A percentile compares a stretch with the other conserved stretches of the same genome.
Conservation (phyloP, 2,888 invertebrate genomes). For the Leptogaster cylindrica region DNA sequence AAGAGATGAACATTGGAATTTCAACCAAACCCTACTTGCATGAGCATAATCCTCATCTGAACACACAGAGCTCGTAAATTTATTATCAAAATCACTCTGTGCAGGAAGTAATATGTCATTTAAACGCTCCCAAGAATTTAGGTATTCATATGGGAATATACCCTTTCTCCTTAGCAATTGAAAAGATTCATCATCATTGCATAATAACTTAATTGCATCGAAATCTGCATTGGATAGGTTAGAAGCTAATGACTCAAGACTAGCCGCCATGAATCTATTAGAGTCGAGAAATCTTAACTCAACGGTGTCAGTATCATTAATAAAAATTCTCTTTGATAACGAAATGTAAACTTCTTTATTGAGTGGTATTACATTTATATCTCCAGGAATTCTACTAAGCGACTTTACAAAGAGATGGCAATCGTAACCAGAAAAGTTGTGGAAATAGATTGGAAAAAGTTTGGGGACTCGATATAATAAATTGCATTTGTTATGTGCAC, state of each 20-base stretch:
- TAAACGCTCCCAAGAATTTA: slow-evolving; percentile 47
- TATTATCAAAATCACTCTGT: slow-evolving; percentile 48
- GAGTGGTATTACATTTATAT: slow-evolving; percentile 49
- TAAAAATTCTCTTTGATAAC: slow-evolving; percentile 50
- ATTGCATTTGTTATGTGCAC: slow-evolving; percentile 50
- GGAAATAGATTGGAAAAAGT: slow-evolving; percentile 49
- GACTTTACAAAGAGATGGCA: slow-evolving; percentile 53
- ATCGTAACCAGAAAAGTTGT: slow-evolving; percentile 52
- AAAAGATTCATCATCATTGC: background rate
- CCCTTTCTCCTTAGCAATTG: slow-evolving; percentile 50
- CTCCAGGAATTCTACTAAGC: slow-evolving; percentile 42
- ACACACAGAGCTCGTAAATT: slow-evolving; percentile 47
- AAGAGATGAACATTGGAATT: slow-evolving; percentile 52
- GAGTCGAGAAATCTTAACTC: slow-evolving; percentile 45
- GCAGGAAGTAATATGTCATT: slow-evolving; percentile 46
- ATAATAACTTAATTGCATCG: background rate
- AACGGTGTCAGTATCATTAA: slow-evolving; percentile 38
- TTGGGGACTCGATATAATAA: slow-evolving; percentile 48
- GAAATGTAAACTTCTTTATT: slow-evolving; percentile 53
- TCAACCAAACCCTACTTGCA: slow-evolving; percentile 54
- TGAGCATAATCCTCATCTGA: slow-evolving; percentile 52
- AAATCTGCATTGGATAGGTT: background rate
- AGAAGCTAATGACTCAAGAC: slow-evolving; percentile 20
- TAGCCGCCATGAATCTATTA: slow-evolving; percentile 28
- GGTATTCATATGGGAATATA: slow-evolving; percentile 54